Base-by-base conservation (phyloP, 2,888 invertebrate species). In the Agrotis clavis region DNA sequence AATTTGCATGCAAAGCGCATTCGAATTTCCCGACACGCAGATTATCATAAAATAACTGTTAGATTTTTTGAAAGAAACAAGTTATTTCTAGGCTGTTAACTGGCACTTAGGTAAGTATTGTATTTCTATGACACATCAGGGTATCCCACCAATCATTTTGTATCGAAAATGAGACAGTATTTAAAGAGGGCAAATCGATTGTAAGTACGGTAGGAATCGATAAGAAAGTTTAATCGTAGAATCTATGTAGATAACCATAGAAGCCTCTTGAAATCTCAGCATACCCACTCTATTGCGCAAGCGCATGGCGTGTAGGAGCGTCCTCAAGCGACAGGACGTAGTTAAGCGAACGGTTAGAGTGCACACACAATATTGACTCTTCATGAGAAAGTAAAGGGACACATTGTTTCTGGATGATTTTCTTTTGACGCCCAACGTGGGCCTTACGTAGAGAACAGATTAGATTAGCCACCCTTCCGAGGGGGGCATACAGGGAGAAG, bases 281-380 rank as follows among this genome's bases (percentile, higher is more conserved):
- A 60, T 21, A 53, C 50, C 30, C 41, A 68, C 51, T 65, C 1
- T 41, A 66, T 88, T 88, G 87, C 85, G 84, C 85, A 89, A 89
- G 78, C 81, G 78, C 87, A 86, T 77, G 83, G 80, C 81, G 85
- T 84, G 84, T 83, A 74, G 76, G 57, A 87, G 87, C 86, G 86
- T 88, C 87, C 87, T 90, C 85, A 86, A 81, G 56, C 21, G 63
- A 70, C 70, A 84, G 83, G 82, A 87, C 84, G 79, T 81, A 81
- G 70, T 47, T 69, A 81, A 75, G 79, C 84, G 86, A 80, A 81
- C 75, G 51, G 50, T 68, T 80, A 61, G 77, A 87, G 86, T 83
- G 83, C 67, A 71, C 67, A 82, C 59, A 79, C 81, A 89, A 89
- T 87, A 87, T 87, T 87, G 73, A 78, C 67, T 56, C 21, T 57